Conservation (phyloP, 1,140 invertebrate genomes). For the Calliopsis andreniformis region DNA sequence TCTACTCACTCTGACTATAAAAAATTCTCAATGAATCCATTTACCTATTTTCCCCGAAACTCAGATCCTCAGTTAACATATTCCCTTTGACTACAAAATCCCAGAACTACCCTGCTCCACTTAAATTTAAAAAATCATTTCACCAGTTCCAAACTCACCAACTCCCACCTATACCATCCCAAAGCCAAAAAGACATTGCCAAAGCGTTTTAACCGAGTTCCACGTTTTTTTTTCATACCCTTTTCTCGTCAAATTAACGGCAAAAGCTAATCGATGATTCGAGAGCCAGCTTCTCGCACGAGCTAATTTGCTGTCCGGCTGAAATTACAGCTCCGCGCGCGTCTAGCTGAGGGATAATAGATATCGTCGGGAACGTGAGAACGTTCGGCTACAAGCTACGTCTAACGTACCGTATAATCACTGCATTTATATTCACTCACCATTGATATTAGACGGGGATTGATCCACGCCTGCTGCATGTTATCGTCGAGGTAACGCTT, state of each 20-base stretch:
- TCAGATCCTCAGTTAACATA: too few relatives aligned
- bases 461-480: slow-evolving; percentile 84
- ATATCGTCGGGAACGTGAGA: slow-evolving; percentile 29
- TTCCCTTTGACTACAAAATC: too few relatives aligned
- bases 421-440: slow-evolving; percentile 76
- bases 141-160: too few relatives aligned
- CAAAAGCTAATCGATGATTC: slow-evolving; percentile 24
- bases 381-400: neutral
- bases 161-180: too few relatives aligned
- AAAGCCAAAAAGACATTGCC: too few relatives aligned
- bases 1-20: too few relatives aligned
- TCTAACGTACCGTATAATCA: slow-evolving; percentile 52
- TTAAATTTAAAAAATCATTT: too few relatives aligned
- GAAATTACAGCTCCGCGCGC: slow-evolving; percentile 45
- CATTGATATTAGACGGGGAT: slow-evolving; percentile 83
- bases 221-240: too few relatives aligned
- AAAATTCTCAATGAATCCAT: too few relatives aligned
- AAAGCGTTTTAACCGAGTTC: too few relatives aligned
- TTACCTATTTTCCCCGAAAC: too few relatives aligned
- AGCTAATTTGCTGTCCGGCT: slow-evolving; percentile 51
- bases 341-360: slow-evolving; percentile 9
- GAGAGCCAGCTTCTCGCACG: slow-evolving; percentile 2
- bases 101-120: too few relatives aligned
- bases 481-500: slow-evolving; percentile 82
- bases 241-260: slow-evolving; percentile 42